Percentiles rank a stretch among this genome's conserved stretches.
Conservation (phyloP, 2,797 vertebrate genomes). For the Fringilla coelebs region DNA sequence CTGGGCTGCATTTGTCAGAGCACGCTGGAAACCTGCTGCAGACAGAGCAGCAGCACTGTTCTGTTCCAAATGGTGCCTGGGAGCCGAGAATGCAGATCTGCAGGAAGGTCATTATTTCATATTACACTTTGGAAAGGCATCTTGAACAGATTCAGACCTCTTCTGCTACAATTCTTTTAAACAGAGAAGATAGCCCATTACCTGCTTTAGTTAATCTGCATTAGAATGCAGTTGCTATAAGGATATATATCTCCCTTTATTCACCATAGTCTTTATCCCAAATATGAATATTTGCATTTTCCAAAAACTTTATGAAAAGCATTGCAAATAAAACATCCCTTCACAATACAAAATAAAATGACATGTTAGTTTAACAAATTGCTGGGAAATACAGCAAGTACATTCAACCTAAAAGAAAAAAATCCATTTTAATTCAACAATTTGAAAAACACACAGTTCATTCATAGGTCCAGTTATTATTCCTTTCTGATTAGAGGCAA, state of each 20-base stretch:
- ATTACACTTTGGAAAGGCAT: neutral
- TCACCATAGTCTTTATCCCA: neutral
- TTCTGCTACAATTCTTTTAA: neutral
- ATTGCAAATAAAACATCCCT: neutral
- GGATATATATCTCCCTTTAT: neutral
- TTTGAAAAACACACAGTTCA: neutral
- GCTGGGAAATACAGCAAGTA: neutral
- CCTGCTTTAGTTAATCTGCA: neutral
- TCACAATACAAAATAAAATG: neutral
- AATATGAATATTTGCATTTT: neutral
- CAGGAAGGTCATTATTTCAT: neutral
- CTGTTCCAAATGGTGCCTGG: neutral
- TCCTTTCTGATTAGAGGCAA: neutral
- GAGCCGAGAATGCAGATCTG: neutral
- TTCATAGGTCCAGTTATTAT: neutral
- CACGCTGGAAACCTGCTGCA: neutral
- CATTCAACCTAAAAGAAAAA: neutral
- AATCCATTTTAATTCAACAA: neutral
- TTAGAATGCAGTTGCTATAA: neutral
- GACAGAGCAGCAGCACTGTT: neutral
- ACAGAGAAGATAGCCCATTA: neutral
- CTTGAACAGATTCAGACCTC: neutral
- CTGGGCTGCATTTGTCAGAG: neutral
- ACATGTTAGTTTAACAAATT: neutral
- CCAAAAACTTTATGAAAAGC: neutral